phyloP scores from a whole-genome alignment of 2,113 vertebrate genomes.

The mouse (Mus musculus) region DNA sequence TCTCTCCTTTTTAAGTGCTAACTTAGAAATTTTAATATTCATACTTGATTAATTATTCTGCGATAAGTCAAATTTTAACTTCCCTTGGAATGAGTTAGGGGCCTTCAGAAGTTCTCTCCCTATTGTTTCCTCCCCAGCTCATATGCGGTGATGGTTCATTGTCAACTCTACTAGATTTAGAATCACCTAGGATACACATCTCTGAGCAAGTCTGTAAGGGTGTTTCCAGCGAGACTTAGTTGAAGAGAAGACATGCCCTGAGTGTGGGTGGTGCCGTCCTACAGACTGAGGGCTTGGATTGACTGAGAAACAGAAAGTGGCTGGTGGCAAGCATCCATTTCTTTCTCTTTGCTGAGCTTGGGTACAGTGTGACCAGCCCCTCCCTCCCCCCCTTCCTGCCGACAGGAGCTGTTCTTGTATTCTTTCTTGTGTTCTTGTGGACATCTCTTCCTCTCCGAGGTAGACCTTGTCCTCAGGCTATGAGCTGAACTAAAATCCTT shows the following conservation, averaged over 20 bases:
- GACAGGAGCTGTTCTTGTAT: neutral
- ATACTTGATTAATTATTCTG: neutral
- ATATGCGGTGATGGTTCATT: neutral
- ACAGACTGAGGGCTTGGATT: neutral
- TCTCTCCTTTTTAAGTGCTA: neutral
- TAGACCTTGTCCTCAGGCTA: neutral
- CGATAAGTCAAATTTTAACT: neutral
- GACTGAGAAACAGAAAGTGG: neutral
- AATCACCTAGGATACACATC: neutral
- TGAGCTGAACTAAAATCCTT: neutral
- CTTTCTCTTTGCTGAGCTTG: neutral
- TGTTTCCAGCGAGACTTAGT: neutral
- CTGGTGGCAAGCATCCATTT: neutral
- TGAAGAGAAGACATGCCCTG: neutral
- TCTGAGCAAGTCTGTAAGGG: neutral
- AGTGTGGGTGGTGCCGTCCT: neutral
- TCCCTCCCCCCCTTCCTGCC: too few relatives aligned
- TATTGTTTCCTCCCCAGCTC: neutral
- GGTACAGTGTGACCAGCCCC: neutral
- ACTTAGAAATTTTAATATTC: conserved; percentile 3
- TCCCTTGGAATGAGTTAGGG: neutral
- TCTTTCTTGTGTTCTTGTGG: neutral
- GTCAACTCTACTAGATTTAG: neutral
- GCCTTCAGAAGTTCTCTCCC: neutral
- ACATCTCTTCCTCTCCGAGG: neutral